phyloP scores from a whole-genome alignment of 2,113 vertebrate species.

The Dendropsophus ebraccatus region DNA sequence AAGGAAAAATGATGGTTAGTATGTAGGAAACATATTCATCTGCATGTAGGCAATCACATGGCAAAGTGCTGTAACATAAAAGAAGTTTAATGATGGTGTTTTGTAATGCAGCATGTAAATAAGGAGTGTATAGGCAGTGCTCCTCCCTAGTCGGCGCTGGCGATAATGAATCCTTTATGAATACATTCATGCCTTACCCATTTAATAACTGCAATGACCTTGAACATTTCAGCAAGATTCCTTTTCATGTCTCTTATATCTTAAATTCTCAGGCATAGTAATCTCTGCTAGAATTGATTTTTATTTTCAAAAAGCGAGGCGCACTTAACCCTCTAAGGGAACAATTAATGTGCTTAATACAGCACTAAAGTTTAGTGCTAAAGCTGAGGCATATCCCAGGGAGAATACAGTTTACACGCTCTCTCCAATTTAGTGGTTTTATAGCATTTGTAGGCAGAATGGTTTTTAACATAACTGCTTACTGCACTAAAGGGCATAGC shows the following conservation, averaged over 20 bases:
- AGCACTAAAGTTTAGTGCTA: slow-evolving; percentile 54
- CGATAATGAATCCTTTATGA: slow-evolving; percentile 54
- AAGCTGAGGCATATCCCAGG: slow-evolving; percentile 40
- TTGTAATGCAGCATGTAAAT: not conserved
- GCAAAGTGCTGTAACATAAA: not conserved
- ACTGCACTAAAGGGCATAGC: not conserved
- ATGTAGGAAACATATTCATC: not conserved
- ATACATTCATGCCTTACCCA: slow-evolving; percentile 54
- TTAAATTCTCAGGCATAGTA: slow-evolving; percentile 55
- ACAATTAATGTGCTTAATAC: slow-evolving; percentile 58
- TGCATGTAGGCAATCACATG: not conserved
- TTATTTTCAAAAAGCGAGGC: slow-evolving; percentile 34
- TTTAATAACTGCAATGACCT: slow-evolving; percentile 57
- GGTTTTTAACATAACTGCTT: not conserved
- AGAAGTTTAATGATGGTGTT: not conserved
- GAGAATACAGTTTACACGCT: slow-evolving; percentile 53
- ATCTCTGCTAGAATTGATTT: slow-evolving; percentile 55
- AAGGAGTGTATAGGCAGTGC: slow-evolving; percentile 3
- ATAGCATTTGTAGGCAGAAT: slow-evolving; percentile 47
- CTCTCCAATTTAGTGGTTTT: slow-evolving; percentile 51
- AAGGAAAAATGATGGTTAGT: slow-evolving; percentile 40
- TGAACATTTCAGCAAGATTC: slow-evolving; percentile 46
- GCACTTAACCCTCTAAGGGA: slow-evolving; percentile 53
- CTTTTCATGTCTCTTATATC: slow-evolving; percentile 55
- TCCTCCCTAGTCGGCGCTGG: slow-evolving; percentile 38